Base-by-base conservation (phyloP, 1,140 invertebrate species). In the Lanistes nyassanus region DNA sequence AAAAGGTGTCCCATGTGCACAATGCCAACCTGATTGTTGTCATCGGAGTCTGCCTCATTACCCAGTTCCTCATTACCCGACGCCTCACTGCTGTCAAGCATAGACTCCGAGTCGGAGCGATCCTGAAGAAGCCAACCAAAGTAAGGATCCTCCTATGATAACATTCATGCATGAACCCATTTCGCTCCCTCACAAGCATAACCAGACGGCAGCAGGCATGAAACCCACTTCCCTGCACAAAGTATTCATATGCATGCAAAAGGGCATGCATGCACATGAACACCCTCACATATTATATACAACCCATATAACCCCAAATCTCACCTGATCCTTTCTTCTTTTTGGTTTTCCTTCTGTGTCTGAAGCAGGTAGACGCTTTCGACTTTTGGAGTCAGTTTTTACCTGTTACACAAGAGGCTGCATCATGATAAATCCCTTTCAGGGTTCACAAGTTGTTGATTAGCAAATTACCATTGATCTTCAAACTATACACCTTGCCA, bases 21-120 rank as follows among this genome's bases (percentile, higher is more conserved):
- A 67, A 67, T 37, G 75, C 69, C 31, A 65, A 83, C 85, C 80
- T 84, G 85, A 76, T 86, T 87, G 65, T 83, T 86, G 60, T 86
- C 85, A 67, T 85, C 84, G 36, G 78, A 81, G 72, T 88, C 88
- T 23, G 75, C 85, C 29, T 90, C 88, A 67, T 87, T 85, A 9
- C 83, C 84, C 58, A 81, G 83, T 58, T 88, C 87, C 76, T 89
- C 88, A 76, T 86, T 85, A 69, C 84, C 83, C 70, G 84, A 86
- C 31, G 85, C 79, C 80, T 86, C 89, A 73, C 87, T 85, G 74
- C 85, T 88, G 76, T 90, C 89, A 13, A 86, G 85, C 13, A 82
- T 77, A 16, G 87, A 88, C 56, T 89, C 89, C 1, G 85, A 84
- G 62, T 88, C 86, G 0, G 86, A 82, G 1, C 82, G 79, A 26